These are phyloP conservation scores for Sitobion miscanthi DNA, from an alignment of 1,140 invertebrate species.

Conservation along the genomic window DNA sequence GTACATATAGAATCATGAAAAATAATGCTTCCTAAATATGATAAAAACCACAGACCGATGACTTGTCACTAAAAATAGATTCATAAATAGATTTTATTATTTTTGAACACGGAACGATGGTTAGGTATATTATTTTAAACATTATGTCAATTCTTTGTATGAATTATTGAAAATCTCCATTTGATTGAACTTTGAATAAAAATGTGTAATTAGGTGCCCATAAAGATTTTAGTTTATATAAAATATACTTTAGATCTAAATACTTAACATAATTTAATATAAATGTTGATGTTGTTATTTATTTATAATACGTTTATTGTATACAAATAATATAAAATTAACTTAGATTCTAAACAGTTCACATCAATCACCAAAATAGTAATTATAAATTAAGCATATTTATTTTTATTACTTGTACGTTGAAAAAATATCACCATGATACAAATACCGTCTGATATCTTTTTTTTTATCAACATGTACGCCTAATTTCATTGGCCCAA, in stretches of 20 bases:
- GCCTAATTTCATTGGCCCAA: slow-evolving; percentile 76
- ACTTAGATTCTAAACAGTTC: neutral
- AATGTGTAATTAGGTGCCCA: neutral
- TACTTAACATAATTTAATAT: neutral
- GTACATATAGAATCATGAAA: too few relatives aligned
- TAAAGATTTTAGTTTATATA: neutral
- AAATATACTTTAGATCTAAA: too few relatives aligned
- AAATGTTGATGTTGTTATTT: neutral
- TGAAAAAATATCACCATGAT: slow-evolving; percentile 82
- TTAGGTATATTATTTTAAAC: neutral
- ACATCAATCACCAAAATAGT: neutral
- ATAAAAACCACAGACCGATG: neutral
- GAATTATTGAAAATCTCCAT: neutral
- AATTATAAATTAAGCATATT: neutral
- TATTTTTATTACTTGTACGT: slow-evolving; percentile 71
- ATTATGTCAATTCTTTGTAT: neutral
- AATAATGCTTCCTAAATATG: neutral
- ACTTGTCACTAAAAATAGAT: neutral
- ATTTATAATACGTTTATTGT: neutral
- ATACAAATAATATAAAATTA: too few relatives aligned
- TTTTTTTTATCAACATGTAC: neutral
- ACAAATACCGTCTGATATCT: slow-evolving; percentile 73
- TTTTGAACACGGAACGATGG: too few relatives aligned
- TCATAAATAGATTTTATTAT: neutral
- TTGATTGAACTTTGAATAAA: neutral